Conservation (phyloP, 2,888 invertebrate genomes). For the Prosapia bicincta region DNA sequence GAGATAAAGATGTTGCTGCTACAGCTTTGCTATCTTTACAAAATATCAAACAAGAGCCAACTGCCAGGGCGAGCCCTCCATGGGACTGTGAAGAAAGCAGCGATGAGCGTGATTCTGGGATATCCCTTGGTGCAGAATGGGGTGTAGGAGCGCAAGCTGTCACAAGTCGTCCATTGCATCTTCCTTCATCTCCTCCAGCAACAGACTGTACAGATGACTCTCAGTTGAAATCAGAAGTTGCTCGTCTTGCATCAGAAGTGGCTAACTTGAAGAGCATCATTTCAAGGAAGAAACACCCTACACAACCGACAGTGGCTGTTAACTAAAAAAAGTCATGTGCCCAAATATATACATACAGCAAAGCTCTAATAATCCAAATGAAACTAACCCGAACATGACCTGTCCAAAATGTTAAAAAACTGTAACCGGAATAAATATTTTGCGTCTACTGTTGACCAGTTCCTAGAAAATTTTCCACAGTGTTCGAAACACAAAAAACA, state of each 20-base stretch:
- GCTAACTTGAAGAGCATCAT: constrained; percentile 67
- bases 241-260: constrained; percentile 85
- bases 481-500: no score
- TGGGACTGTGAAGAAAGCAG: constrained; percentile 89
- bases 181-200: constrained; percentile 44
- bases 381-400: no score
- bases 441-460: no score
- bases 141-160: constrained; percentile 36
- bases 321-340: constrained; percentile 7
- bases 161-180: constrained; percentile 35
- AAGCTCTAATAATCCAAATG: no score
- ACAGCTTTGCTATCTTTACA: constrained; percentile 58
- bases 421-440: no score
- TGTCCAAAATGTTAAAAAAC: no score
- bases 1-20: constrained; percentile 79
- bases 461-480: no score
- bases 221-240: constrained; percentile 80
- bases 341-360: no score
- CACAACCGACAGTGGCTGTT: constrained; percentile 15
- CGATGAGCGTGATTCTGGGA: constrained; percentile 87
- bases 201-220: constrained; percentile 48
- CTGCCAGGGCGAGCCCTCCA: constrained; percentile 78
- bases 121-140: constrained; percentile 74
- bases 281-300: constrained; percentile 34
- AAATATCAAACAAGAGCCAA: constrained; percentile 67